Evolutionary conservation across 1,140 invertebrate species (phyloP).

Genomic region (Thaumatotibia leucotreta): DNA sequence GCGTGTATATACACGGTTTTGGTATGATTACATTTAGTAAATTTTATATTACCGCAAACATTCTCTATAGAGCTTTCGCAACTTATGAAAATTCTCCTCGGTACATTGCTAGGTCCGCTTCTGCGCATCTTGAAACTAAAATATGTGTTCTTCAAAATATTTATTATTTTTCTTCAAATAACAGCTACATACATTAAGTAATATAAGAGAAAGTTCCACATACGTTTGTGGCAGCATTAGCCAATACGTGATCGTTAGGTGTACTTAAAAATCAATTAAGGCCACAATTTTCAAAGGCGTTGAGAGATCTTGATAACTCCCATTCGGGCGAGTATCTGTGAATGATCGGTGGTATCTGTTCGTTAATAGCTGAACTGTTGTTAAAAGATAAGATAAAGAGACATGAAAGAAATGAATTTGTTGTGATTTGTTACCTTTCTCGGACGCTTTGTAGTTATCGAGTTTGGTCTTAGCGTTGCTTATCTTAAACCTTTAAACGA

Average conservation of each 20-base stretch:
- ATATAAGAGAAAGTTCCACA: slow-evolving; percentile 8
- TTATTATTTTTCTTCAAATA: background rate
- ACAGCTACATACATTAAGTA: background rate
- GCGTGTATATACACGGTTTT: too few species aligned
- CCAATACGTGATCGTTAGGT: background rate
- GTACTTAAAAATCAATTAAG: slow-evolving; percentile 16
- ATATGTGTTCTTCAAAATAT: background rate
- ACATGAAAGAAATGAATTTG: slow-evolving; percentile 6
- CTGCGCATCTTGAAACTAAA: background rate
- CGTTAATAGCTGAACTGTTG: slow-evolving; percentile 5
- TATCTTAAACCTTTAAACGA: too few species aligned
- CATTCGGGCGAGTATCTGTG: background rate
- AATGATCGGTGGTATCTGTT: slow-evolving; percentile 3
- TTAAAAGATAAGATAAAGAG: slow-evolving; percentile 12
- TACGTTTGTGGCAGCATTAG: slow-evolving; percentile 6
- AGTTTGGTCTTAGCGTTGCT: background rate
- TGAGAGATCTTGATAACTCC: slow-evolving; percentile 10
- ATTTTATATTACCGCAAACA: too few species aligned
- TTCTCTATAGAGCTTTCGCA: too few species aligned
- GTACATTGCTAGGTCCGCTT: too few species aligned
- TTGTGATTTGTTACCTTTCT: background rate
- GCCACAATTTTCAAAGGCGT: slow-evolving; percentile 14
- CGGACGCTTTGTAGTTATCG: background rate
- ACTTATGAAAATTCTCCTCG: too few species aligned
- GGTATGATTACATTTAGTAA: too few species aligned